phyloP scores from a whole-genome alignment of 2,113 vertebrate genomes.

The Salvelinus fontinalis region DNA sequence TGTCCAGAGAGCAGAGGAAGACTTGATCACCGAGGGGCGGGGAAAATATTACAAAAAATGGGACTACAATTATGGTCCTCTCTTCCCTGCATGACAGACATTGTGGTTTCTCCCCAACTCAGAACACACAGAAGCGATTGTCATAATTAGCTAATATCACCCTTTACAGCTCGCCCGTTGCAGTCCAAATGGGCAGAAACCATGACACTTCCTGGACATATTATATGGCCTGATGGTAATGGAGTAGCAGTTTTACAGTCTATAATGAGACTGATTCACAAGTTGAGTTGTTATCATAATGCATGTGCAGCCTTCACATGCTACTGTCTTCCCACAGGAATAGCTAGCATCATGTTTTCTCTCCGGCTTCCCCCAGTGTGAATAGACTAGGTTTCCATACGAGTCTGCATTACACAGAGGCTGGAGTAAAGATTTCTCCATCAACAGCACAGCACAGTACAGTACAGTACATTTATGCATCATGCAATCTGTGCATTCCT shows the following conservation, averaged over 20 bases:
- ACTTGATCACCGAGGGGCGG: not conserved
- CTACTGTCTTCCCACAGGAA: constrained; percentile 41
- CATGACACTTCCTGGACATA: constrained; percentile 25
- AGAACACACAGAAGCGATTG: constrained; percentile 28
- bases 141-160: constrained; percentile 25
- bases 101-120: not conserved
- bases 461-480: no score
- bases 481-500: no score
- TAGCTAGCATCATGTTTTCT: constrained; percentile 6
- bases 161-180: constrained; percentile 36
- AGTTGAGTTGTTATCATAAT: constrained; percentile 35
- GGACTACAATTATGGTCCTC: constrained; percentile 14
- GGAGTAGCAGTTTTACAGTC: constrained; percentile 23
- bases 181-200: constrained; percentile 35
- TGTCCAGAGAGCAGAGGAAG: not conserved
- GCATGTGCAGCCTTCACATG: constrained; percentile 46
- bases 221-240: constrained; percentile 36
- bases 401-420: no score
- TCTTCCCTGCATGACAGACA: not conserved
- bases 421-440: not conserved
- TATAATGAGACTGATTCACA: constrained; percentile 34
- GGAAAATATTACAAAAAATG: not conserved
- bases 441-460: constrained; percentile 18
- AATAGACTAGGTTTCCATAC: not conserved
- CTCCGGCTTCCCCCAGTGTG: constrained; percentile 31